Conservation (phyloP, 2,797 vertebrate genomes). For the Paguma larvata region DNA sequence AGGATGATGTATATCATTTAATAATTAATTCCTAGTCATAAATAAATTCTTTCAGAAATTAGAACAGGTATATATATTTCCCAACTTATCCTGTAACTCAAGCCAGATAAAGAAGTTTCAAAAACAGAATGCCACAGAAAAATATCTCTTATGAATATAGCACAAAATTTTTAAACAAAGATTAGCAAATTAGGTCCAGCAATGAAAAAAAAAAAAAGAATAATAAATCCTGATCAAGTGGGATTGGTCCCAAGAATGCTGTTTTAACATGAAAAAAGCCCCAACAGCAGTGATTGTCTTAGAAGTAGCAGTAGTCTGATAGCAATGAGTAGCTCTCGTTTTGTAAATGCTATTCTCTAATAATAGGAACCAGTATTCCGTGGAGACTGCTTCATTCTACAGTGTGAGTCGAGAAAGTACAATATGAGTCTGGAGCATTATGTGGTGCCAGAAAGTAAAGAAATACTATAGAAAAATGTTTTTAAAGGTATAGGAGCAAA, state of each 20-base stretch:
- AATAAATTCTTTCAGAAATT: slow-evolving; percentile 50
- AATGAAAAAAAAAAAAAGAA: background rate
- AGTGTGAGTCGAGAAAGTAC: background rate
- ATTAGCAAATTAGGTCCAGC: slow-evolving; percentile 11
- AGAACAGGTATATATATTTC: background rate
- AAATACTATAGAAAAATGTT: background rate
- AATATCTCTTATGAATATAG: background rate
- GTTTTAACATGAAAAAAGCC: background rate
- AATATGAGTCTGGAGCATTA: background rate
- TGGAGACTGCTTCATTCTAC: background rate
- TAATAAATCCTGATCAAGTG: background rate
- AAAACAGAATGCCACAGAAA: slow-evolving; percentile 2
- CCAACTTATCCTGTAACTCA: background rate
- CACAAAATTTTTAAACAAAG: slow-evolving; percentile 4
- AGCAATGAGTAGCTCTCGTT: background rate
- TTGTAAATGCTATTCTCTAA: background rate
- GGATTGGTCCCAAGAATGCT: background rate
- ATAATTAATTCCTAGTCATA: background rate
- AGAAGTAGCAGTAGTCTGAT: background rate
- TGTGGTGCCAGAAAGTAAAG: background rate
- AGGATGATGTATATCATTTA: background rate
- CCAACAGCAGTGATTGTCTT: background rate
- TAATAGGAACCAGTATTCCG: background rate
- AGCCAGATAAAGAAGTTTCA: background rate
- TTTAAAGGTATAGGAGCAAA: background rate